Conservation (phyloP, 2,113 vertebrate genomes). For the Bubo scandiacus region DNA sequence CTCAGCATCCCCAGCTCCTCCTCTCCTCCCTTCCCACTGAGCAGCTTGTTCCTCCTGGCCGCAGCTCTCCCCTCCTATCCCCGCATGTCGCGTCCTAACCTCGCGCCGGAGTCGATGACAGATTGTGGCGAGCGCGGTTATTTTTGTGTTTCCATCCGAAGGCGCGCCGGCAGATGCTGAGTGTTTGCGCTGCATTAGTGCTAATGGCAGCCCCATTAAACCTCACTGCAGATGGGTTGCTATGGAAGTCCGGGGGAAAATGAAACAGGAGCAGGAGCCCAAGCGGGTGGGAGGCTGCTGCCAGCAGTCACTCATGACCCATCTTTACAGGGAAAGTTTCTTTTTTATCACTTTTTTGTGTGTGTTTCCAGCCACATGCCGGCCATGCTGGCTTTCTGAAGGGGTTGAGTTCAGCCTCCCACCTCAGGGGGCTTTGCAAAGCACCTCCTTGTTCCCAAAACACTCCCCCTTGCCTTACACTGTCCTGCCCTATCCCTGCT, state of each 20-base stretch:
- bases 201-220: conserved; percentile 90
- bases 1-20: background rate
- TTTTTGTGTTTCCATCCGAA: conserved; percentile 77
- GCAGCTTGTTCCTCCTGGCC: conserved; percentile 5
- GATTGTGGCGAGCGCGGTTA: conserved; percentile 33
- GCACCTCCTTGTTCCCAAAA: background rate
- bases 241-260: conserved; percentile 77
- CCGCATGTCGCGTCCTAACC: background rate
- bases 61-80: conserved; percentile 19
- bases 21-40: background rate
- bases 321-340: background rate
- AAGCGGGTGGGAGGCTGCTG: conserved; percentile 82
- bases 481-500: background rate
- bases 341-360: background rate
- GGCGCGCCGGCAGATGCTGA: conserved; percentile 83
- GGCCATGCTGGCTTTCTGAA: background rate
- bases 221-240: conserved; percentile 84
- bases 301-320: conserved; percentile 73
- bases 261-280: conserved; percentile 53
- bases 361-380: background rate
- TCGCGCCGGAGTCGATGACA: conserved; percentile 8
- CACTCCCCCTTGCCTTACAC: rapidly evolving
- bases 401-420: background rate
- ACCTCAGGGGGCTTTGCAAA: background rate
- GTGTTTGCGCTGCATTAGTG: conserved; percentile 88